These are phyloP conservation scores for Hedya salicella DNA, from an alignment of 2,888 invertebrate species.

Conservation along the genomic window DNA sequence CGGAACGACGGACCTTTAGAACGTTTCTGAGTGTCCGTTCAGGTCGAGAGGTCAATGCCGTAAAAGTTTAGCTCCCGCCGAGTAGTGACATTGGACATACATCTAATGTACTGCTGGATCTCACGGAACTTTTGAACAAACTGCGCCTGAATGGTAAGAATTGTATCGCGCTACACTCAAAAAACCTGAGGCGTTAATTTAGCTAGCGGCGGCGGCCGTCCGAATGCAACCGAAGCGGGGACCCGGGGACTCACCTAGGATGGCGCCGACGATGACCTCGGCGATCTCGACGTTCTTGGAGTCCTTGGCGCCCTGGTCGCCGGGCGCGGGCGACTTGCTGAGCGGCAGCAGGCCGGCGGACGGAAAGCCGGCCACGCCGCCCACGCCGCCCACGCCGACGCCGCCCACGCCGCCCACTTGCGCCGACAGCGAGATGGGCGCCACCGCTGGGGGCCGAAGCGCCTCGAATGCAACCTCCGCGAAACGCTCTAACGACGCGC, in stretches of 20 bases:
- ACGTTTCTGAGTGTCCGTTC: too few relatives aligned
- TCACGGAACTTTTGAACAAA: too few relatives aligned
- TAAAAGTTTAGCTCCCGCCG: too few relatives aligned
- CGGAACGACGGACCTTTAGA: too few relatives aligned
- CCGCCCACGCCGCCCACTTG: conserved; percentile 80
- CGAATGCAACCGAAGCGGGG: background rate
- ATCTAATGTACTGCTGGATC: too few relatives aligned
- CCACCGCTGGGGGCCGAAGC: conserved; percentile 87
- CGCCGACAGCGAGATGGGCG: conserved; percentile 94
- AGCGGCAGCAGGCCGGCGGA: conserved; percentile 90
- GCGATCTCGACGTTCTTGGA: conserved; percentile 97
- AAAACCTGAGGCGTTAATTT: too few relatives aligned
- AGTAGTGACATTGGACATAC: too few relatives aligned
- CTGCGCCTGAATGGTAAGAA: too few relatives aligned
- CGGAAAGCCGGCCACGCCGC: conserved; percentile 87
- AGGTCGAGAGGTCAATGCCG: too few relatives aligned
- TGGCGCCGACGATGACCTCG: conserved; percentile 98
- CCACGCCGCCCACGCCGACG: conserved; percentile 64
- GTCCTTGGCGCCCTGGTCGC: conserved; percentile 91
- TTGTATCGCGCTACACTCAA: too few relatives aligned
- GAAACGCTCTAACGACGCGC: conserved; percentile 89
- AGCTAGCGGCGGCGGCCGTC: too few relatives aligned
- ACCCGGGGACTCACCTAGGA: conserved; percentile 88
- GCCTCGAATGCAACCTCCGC: conserved; percentile 91
- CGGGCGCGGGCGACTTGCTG: conserved; percentile 92